Base-by-base conservation (phyloP, 2,113 vertebrate species). In the Acinonyx jubatus region DNA sequence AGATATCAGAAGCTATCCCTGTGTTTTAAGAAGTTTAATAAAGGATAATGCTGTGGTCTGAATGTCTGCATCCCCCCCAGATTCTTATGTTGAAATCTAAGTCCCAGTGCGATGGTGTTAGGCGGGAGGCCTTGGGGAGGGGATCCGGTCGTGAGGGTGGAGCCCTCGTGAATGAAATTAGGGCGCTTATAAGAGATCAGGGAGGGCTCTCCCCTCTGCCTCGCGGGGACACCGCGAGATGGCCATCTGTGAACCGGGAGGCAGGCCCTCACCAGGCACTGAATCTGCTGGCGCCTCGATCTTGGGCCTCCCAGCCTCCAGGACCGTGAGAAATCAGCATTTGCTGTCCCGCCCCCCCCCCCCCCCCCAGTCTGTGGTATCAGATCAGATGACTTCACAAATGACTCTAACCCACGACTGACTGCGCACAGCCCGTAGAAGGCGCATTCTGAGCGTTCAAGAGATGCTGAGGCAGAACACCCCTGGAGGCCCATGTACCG, bases 191-290 rank as follows among this genome's bases (percentile, higher is more conserved):
- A 45, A 73, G 38, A 63, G 52, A 41, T n/a, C 69, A 6, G 10
- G 0, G n/a, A 31, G 33, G 36, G 4, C 52, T 69, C 33, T 36
- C 25, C 66, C 41, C 18, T 61, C n/a, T 6, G 9, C 41, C 65
- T 5, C 1, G 3, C 1, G 15, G 11, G 29, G 68, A n/a, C 50
- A 31, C 33, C 14, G 23, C 1, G 1, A 5, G 33, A 13, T 0
- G 3, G 7, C 21, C 0, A 5, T 41, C 33, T 2, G 2, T 31
- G 73, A 63, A 18, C 71, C 13, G 1, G 29, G 29, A 25, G 81
- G 57, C 2, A 1, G n/a, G 63, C 36, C 45, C 55, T 90, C 87
- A 29, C 18, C 68, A 57, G 79, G 55, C 55, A 29, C 33, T 16
- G 8, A 25, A 29, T 52, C 92, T 25, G n/a, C 19, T 8, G 7